A percentile compares a stretch with the other conserved stretches of the same genome.
These are phyloP conservation scores for Potorous gilbertii DNA, from an alignment of 2,797 vertebrate species.

Conservation along the genomic window DNA sequence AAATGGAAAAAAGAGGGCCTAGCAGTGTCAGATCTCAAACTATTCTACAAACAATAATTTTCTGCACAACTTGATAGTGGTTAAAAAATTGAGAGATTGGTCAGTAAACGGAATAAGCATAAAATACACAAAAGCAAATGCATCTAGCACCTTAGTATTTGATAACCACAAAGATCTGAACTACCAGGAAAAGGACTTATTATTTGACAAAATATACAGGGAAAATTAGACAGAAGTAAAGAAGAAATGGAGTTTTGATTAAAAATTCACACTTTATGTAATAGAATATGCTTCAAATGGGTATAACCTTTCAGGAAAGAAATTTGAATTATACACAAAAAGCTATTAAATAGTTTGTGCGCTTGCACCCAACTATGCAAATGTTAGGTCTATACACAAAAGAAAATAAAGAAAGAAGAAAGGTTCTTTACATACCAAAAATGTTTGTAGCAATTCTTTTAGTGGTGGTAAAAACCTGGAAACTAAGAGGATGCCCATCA, in stretches of 20 bases:
- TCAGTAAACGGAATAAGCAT: not conserved
- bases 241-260: not conserved
- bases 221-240: not conserved
- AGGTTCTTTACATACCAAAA: not conserved
- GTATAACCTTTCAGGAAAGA: not conserved
- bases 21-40: not conserved
- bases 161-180: not conserved
- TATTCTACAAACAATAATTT: not conserved
- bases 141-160: not conserved
- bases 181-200: not conserved
- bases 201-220: not conserved
- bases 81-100: not conserved
- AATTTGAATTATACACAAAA: not conserved
- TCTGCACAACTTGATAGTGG: not conserved
- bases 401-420: no score
- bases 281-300: not conserved
- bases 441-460: not conserved
- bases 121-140: not conserved
- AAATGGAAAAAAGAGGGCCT: no score
- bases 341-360: not conserved
- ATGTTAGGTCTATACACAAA: not conserved
- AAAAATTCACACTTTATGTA: not conserved
- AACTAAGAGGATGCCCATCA: no score
- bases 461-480: not conserved
- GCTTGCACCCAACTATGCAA: not conserved